Evolutionary conservation across 1,140 invertebrate genomes (phyloP).

Genomic region (Brachionus rotundiformis): DNA sequence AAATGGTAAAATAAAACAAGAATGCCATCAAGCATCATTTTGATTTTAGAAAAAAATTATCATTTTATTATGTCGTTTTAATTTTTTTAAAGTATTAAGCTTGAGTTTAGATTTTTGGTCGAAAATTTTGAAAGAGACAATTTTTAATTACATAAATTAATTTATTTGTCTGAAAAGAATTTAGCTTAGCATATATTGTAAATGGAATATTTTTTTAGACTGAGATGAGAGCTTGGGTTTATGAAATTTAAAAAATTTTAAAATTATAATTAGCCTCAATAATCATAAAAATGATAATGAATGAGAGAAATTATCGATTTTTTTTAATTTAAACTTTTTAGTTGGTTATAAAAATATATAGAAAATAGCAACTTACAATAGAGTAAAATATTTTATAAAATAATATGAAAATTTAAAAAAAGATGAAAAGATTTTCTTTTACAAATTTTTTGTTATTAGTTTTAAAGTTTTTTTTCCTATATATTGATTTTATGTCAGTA

Average conservation of each 20-base stretch:
- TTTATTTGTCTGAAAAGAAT: no score
- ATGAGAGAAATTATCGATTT: conserved; percentile 37
- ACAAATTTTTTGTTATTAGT: background rate
- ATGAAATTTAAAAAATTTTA: conserved; percentile 8
- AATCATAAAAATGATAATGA: conserved; percentile 49
- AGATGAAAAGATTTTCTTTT: background rate
- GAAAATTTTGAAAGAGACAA: background rate
- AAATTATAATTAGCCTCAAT: conserved; percentile 42
- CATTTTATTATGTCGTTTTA: background rate
- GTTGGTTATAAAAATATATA: conserved; percentile 16
- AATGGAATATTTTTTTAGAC: no score
- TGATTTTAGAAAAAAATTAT: background rate
- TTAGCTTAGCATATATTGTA: no score
- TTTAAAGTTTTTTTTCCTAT: conserved; percentile 5
- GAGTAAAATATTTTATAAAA: conserved; percentile 18
- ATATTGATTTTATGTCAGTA: conserved; percentile 40
- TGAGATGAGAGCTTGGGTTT: background rate
- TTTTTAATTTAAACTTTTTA: conserved; percentile 48
- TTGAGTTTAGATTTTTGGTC: background rate
- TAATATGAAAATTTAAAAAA: conserved; percentile 37
- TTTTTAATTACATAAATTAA: no score
- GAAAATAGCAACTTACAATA: background rate
- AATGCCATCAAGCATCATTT: conserved; percentile 32
- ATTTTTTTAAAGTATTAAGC: background rate
- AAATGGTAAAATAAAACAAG: conserved; percentile 2